Evolutionary conservation across 2,797 vertebrate species (phyloP).

Genomic region (Microctenopoma stevenorrisi): DNA sequence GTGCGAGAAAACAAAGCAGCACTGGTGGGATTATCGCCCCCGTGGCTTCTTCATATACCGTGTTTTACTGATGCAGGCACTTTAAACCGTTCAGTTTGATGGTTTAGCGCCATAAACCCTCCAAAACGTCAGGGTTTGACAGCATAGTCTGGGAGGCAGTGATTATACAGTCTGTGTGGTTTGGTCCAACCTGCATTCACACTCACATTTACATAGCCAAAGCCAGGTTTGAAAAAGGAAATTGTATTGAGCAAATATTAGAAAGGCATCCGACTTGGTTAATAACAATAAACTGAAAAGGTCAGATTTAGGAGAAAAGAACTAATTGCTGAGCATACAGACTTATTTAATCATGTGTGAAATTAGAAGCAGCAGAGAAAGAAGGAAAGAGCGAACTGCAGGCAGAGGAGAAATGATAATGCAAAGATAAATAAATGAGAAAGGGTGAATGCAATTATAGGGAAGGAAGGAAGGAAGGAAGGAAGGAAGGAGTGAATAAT

Average conservation of each 20-base stretch:
- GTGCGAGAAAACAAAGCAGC: conserved; percentile 1
- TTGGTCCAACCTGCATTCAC: conserved; percentile 16
- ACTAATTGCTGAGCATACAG: background rate
- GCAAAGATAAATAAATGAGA: background rate
- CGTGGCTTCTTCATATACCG: background rate
- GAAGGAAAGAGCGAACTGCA: background rate
- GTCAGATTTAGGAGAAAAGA: conserved; percentile 6
- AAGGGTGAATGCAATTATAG: background rate
- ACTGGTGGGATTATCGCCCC: background rate
- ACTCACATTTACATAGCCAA: background rate
- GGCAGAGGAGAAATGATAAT: background rate
- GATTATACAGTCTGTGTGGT: conserved; percentile 29
- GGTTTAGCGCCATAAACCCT: conserved; percentile 8
- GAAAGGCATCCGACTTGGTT: conserved; percentile 6
- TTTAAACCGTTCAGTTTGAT: conserved; percentile 14
- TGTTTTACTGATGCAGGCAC: conserved; percentile 1
- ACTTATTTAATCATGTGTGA: conserved; percentile 31
- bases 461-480: background rate
- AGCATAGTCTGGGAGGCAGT: conserved; percentile 6
- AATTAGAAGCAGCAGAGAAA: conserved; percentile 10
- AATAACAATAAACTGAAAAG: conserved; percentile 18
- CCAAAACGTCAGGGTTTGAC: conserved; percentile 10
- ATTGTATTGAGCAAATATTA: conserved; percentile 10
- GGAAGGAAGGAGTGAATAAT: too few relatives aligned
- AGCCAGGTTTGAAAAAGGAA: background rate